Conservation (phyloP, 2,888 invertebrate species). For the Bellardia bayeri region DNA sequence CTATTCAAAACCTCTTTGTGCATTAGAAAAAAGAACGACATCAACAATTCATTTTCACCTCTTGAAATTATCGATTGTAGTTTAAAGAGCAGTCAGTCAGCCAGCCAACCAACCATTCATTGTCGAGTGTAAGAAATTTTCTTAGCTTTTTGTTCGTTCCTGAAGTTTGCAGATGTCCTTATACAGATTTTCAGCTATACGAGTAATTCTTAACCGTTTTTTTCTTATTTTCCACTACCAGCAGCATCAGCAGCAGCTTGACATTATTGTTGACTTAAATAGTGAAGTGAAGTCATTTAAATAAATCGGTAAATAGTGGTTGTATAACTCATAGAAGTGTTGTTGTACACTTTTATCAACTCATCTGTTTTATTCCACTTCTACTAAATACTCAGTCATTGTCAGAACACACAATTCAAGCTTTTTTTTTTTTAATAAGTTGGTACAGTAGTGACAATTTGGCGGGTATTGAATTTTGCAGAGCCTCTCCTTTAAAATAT, state of each 20-base stretch:
- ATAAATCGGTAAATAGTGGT: constrained; percentile 54
- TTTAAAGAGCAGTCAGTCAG: too few relatives aligned
- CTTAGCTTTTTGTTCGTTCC: constrained; percentile 13
- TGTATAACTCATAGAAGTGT: background rate
- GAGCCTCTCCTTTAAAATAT: too few relatives aligned
- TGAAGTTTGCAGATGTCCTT: constrained; percentile 36
- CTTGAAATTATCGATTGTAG: too few relatives aligned
- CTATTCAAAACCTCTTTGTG: too few relatives aligned
- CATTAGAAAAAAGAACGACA: too few relatives aligned
- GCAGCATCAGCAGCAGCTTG: background rate
- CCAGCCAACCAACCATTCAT: too few relatives aligned
- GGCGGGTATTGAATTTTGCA: background rate
- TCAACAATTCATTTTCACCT: too few relatives aligned
- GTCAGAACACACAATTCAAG: constrained; percentile 41
- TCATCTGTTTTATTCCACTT: constrained; percentile 45
- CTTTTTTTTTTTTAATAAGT: background rate
- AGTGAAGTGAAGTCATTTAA: constrained; percentile 58
- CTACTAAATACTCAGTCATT: constrained; percentile 8
- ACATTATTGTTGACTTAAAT: constrained; percentile 56
- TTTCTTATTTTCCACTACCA: background rate
- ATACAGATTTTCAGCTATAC: constrained; percentile 38
- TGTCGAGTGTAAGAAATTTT: background rate
- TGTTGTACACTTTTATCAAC: constrained; percentile 17
- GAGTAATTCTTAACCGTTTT: constrained; percentile 27
- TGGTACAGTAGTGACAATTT: background rate